These are phyloP conservation scores for Tinamus guttatus DNA, from an alignment of 2,113 vertebrate species.

Conservation along the genomic window DNA sequence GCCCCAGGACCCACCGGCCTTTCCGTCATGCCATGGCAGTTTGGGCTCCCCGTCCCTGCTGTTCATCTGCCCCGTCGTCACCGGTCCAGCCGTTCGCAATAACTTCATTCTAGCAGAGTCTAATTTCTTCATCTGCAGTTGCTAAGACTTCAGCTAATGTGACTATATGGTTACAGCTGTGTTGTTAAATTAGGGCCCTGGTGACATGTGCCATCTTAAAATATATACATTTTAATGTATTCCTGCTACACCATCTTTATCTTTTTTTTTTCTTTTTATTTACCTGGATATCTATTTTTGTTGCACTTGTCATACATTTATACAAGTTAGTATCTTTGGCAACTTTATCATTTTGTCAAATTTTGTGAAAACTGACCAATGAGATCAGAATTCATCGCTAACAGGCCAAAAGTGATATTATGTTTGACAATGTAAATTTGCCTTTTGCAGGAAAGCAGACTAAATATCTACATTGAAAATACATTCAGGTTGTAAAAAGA, in stretches of 20 bases:
- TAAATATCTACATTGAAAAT: not conserved
- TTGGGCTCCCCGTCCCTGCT: not conserved
- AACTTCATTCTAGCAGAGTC: not conserved
- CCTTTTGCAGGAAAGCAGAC: not conserved
- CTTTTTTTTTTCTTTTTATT: not conserved
- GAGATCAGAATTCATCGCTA: not conserved
- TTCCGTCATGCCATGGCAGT: too few relatives aligned
- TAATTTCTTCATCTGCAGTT: not conserved
- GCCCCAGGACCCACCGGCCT: too few relatives aligned
- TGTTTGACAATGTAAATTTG: not conserved
- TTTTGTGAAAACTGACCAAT: not conserved
- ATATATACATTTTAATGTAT: not conserved
- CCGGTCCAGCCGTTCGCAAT: accelerated
- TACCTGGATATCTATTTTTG: not conserved
- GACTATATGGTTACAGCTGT: not conserved
- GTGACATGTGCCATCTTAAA: not conserved
- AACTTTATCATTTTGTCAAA: not conserved
- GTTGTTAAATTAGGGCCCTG: not conserved
- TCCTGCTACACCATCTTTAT: not conserved
- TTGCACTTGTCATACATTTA: not conserved
- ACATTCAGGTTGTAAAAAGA: not conserved
- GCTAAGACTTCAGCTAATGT: not conserved
- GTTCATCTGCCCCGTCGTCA: accelerated
- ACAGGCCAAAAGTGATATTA: not conserved
- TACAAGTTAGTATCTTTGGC: not conserved